phyloP scores from a whole-genome alignment of 2,797 vertebrate species.

The Pangasius macronema region DNA sequence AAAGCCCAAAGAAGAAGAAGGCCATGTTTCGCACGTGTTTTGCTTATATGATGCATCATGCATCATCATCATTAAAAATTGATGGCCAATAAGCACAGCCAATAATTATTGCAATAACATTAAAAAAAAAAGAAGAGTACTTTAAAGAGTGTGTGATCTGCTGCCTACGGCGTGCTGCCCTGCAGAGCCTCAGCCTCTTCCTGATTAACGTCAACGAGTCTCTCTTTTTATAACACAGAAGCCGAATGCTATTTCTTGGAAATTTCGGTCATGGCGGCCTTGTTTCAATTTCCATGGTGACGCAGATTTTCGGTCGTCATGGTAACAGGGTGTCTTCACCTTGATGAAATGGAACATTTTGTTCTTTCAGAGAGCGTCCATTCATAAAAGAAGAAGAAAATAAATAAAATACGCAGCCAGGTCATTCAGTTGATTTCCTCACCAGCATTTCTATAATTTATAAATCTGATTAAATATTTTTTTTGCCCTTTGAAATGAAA shows the following conservation, averaged over 20 bases:
- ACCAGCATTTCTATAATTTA: neutral
- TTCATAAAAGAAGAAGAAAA: slow-evolving; percentile 12
- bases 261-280: slow-evolving; percentile 49
- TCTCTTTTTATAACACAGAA: neutral
- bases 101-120: neutral
- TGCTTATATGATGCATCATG: no score
- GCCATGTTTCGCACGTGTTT: no score
- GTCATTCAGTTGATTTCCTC: neutral
- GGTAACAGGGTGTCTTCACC: slow-evolving; percentile 62
- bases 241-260: slow-evolving; percentile 34
- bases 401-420: slow-evolving; percentile 37
- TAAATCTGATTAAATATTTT: neutral
- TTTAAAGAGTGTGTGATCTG: neutral
- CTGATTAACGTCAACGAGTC: neutral
- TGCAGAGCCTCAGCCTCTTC: neutral
- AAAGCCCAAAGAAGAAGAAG: no score
- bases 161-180: neutral
- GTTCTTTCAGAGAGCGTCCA: slow-evolving; percentile 53
- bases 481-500: neutral
- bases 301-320: slow-evolving; percentile 48
- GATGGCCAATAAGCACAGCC: neutral
- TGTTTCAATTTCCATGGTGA: slow-evolving; percentile 62
- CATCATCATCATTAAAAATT: no score
- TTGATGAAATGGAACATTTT: slow-evolving; percentile 56
- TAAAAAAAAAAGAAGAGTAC: neutral